Evolutionary conservation across 2,888 invertebrate species (phyloP), one percentile per base, ranked within the genome.

Genomic region (Sipha maydis): DNA sequence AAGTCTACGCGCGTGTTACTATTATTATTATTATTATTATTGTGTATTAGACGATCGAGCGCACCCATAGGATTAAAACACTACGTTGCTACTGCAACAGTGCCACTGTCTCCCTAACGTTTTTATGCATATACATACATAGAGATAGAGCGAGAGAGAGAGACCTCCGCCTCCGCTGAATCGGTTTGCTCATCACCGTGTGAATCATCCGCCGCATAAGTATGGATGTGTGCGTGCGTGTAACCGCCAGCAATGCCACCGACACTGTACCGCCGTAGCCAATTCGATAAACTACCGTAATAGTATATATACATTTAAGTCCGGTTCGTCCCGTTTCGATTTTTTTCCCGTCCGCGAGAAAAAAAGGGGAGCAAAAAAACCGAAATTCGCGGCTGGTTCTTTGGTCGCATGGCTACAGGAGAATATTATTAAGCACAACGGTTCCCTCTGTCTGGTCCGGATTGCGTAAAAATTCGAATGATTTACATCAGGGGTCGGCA

Each of bases 271-370:
- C 34, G 73, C 83, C 83, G 83, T 56, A 31, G 56, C 83, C 73
- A 83, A 83, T 83, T 75, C 54, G 73, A 83, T 75, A 56, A 83
- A 83, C 83, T 34, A 56, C 83, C 56, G 19, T 38, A 56, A 73
- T 25, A 11, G 34, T 73, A 34, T n/a, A 34, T n/a, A n/a, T 31
- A 8, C 1, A 41, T 41, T 5, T 14, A 31, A 69, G 71, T 28
- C 25, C 41, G 38, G 21, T 48, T 73, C 34, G 31, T 8, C n/a
- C 25, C 34, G 7, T 34, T 76, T 54, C 19, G 67, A 25, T n/a
- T 67, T n/a, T 71, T 28, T 71, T n/a, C n/a, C n/a, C 14, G 21
- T 61, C 48, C 48, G 14, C 61, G 34, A 41, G 61, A 25, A 4
- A 48, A 31, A 31, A 31, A 21, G 67, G 34, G 80, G 34, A 38